Percentiles rank a stretch among this genome's conserved stretches.
These are phyloP conservation scores for Pollenia amentaria DNA, from an alignment of 2,888 invertebrate genomes.

Conservation along the genomic window DNA sequence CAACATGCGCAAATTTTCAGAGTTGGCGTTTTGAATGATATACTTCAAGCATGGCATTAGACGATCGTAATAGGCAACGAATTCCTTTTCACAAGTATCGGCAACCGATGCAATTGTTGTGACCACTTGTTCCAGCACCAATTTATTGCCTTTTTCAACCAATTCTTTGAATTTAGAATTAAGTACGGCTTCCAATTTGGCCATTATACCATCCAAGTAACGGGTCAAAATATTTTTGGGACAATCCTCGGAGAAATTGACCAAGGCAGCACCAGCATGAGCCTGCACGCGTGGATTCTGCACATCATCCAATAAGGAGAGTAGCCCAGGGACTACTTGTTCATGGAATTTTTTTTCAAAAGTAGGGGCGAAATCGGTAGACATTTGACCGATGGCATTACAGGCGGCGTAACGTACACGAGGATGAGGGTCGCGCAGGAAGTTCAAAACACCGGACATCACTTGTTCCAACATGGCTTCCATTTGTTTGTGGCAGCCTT, in stretches of 20 bases:
- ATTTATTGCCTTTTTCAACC: constrained; percentile 96
- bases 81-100: constrained; percentile 98
- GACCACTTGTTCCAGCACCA: constrained; percentile 98
- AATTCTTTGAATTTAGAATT: constrained; percentile 97
- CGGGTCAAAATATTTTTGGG: constrained; percentile 96
- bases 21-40: constrained; percentile 97
- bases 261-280: constrained; percentile 96
- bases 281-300: constrained; percentile 95
- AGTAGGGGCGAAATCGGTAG: constrained; percentile 98
- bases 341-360: constrained; percentile 99
- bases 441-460: constrained; percentile 94
- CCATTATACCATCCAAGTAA: constrained; percentile 96
- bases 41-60: constrained; percentile 97
- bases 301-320: constrained; percentile 95
- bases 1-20: constrained; percentile 94
- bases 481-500: constrained; percentile 99
- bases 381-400: constrained; percentile 99
- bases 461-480: constrained; percentile 96
- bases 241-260: constrained; percentile 99
- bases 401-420: constrained; percentile 95
- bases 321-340: constrained; percentile 95
- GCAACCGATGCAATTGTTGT: constrained; percentile 99
- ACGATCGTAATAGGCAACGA: constrained; percentile 96
- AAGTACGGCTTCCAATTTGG: constrained; percentile 94
- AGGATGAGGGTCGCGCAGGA: constrained; percentile 90